Evolutionary conservation across 2,113 vertebrate genomes (phyloP), one percentile per base, ranked within the genome.

Genomic region (Takifugu flavidus): DNA sequence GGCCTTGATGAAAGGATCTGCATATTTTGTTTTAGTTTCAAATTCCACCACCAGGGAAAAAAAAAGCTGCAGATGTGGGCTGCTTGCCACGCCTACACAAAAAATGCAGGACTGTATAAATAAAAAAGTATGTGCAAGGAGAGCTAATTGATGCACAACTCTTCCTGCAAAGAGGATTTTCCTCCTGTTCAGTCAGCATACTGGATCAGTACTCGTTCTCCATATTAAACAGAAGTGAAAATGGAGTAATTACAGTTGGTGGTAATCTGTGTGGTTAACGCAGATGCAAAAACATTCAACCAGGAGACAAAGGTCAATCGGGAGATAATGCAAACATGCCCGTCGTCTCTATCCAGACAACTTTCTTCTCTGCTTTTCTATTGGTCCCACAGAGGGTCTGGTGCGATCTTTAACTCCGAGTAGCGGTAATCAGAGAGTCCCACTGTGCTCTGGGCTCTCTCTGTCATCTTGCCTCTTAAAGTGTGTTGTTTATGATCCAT

Each of bases 11-110:
- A 89, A 87, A 84, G 80, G 76, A 87, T 65, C 82, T 86, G 86
- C 83, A 87, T 84, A 85, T 86, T 89, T 88, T 84, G 78, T 78
- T 81, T 82, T 45, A 69, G 82, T 84, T 87, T 89, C 74, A 82
- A 87, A 87, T 88, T 88, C 79, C 78, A 25, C 75, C 42, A 54
- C 67, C 70, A 70, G 74, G 13, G 25, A 52, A 28, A 31, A 64
- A 59, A 72, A 77, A 58, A 53, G 69, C 28, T 70, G 78, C 83
- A 88, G 67, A 90, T 88, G 89, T 89, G 85, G 86, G 85, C 72
- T 50, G 62, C 54, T 67, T 47, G 49, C 82, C 84, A 83, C 83
- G 84, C 82, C 82, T 84, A 85, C 81, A 73, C 75, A 80, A 85
- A 82, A 20, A 79, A 82, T 77, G 74, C 57, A 39, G 56, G 53